phyloP scores from a whole-genome alignment of 2,113 vertebrate species.

The Elephas maximus region DNA sequence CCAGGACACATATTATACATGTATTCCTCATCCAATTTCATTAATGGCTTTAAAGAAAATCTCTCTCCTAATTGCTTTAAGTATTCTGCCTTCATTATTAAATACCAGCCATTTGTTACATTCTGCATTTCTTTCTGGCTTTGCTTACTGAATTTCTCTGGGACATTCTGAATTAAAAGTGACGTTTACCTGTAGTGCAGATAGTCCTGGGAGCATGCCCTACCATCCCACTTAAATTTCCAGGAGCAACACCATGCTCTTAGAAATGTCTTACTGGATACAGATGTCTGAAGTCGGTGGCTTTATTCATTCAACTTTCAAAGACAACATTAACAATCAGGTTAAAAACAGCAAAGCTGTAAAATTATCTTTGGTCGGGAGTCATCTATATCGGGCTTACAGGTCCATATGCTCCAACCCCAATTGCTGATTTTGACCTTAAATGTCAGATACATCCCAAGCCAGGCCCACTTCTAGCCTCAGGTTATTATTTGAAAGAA shows the following conservation, averaged over 20 bases:
- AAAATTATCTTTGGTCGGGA: neutral
- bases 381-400: neutral
- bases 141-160: neutral
- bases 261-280: neutral
- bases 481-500: neutral
- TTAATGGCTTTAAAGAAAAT: constrained; percentile 32
- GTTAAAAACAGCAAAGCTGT: neutral
- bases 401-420: neutral
- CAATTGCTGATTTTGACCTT: neutral
- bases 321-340: neutral
- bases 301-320: constrained; percentile 36
- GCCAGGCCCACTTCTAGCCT: neutral
- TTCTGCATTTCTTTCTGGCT: constrained; percentile 21
- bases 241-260: neutral
- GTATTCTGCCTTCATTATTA: constrained; percentile 63
- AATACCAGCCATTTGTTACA: constrained; percentile 56
- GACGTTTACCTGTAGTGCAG: constrained; percentile 30
- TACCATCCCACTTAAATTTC: neutral
- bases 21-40: neutral
- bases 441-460: neutral
- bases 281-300: neutral
- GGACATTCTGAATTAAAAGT: constrained; percentile 58
- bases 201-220: neutral
- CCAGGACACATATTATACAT: constrained; percentile 1
- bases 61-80: neutral